These are phyloP conservation scores for Lasioglossum zephyrum DNA, from an alignment of 2,888 invertebrate species.

Conservation along the genomic window DNA sequence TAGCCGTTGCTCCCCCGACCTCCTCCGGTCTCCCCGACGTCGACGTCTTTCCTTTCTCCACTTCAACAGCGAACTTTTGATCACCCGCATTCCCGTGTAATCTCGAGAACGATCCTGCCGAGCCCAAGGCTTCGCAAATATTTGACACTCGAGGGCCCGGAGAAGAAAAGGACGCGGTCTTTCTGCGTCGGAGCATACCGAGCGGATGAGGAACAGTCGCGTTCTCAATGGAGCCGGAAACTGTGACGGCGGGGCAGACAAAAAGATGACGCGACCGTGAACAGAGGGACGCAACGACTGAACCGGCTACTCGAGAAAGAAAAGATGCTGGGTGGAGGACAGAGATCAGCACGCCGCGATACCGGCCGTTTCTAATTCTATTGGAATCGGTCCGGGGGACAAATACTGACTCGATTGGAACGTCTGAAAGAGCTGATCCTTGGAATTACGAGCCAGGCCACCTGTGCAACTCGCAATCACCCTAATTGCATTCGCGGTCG, in stretches of 20 bases:
- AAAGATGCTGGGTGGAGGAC: background rate
- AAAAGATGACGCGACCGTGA: constrained; percentile 42
- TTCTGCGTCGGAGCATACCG: constrained; percentile 24
- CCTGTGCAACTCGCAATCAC: constrained; percentile 4
- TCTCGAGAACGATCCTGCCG: constrained; percentile 67
- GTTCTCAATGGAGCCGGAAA: constrained; percentile 34
- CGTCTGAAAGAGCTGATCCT: background rate
- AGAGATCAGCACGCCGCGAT: background rate
- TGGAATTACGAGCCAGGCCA: background rate
- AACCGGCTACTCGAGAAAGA: background rate
- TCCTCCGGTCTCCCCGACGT: background rate
- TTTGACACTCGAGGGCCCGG: constrained; percentile 74
- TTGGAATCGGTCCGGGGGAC: constrained; percentile 19
- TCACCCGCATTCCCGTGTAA: constrained; percentile 81
- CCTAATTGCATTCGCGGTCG: constrained; percentile 27
- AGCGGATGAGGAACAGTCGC: constrained; percentile 40
- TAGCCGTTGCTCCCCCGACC: background rate
- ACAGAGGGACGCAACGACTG: constrained; percentile 13
- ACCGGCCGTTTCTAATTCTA: constrained; percentile 38
- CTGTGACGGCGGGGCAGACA: constrained; percentile 20
- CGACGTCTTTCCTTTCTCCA: constrained; percentile 29
- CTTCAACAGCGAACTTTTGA: constrained; percentile 78
- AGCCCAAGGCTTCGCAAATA: constrained; percentile 74
- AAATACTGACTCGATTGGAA: constrained; percentile 22
- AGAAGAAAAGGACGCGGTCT: constrained; percentile 58